Conservation (phyloP, 2,797 vertebrate genomes). For the Pyrocephalus nanus region DNA sequence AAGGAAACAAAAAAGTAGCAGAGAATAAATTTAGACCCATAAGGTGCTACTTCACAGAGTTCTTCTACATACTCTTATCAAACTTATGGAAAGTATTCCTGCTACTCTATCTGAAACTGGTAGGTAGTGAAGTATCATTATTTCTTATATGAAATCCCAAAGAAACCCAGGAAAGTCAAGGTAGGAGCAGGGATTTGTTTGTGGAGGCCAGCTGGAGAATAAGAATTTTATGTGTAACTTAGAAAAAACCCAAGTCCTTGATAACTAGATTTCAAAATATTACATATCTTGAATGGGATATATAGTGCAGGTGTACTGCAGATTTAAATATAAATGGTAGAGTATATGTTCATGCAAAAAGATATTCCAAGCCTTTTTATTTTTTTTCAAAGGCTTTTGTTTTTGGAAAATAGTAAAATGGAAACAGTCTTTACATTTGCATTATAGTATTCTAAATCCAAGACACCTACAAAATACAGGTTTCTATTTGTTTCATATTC, state of each 20-base stretch:
- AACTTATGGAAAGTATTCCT: neutral
- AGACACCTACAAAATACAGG: neutral
- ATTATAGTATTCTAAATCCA: neutral
- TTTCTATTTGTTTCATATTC: neutral
- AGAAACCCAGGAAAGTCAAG: neutral
- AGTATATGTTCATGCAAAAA: neutral
- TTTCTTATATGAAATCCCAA: neutral
- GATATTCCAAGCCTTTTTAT: neutral
- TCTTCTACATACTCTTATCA: neutral
- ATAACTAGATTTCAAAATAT: neutral
- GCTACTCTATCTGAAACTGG: neutral
- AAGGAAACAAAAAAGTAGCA: neutral
- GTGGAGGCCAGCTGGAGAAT: neutral
- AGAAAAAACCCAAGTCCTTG: neutral
- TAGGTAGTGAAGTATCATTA: neutral
- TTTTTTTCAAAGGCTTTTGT: neutral
- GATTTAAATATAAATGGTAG: neutral
- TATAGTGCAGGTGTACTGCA: neutral
- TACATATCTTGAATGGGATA: neutral
- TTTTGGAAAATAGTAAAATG: neutral
- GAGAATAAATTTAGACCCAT: neutral
- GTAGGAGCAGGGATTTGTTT: neutral
- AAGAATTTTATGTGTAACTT: neutral
- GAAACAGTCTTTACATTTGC: neutral
- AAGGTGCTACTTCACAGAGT: neutral